These are phyloP conservation scores for Theocolax elegans DNA, from an alignment of 1,140 invertebrate species.

Conservation along the genomic window DNA sequence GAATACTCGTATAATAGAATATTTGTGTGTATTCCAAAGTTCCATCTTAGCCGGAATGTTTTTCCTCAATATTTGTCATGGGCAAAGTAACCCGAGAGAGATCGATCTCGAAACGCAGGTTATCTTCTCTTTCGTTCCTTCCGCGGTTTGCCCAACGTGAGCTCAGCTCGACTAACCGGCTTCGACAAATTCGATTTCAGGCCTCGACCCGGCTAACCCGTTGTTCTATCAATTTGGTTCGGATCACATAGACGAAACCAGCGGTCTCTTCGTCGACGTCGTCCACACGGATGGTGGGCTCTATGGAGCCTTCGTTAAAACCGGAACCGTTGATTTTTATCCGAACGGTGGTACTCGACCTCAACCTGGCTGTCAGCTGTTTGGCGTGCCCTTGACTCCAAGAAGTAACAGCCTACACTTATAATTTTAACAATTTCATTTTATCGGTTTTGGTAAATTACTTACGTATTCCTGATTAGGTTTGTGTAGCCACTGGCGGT, in stretches of 20 bases:
- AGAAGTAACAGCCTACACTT: slow-evolving; percentile 33
- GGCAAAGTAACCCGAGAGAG: too few relatives aligned
- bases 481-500: slow-evolving; percentile 74
- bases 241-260: slow-evolving; percentile 56
- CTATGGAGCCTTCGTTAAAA: slow-evolving; percentile 56
- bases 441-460: too few relatives aligned
- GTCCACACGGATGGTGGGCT: slow-evolving; percentile 72
- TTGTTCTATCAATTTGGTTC: slow-evolving; percentile 51
- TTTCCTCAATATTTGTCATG: too few relatives aligned
- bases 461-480: slow-evolving; percentile 56
- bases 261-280: slow-evolving; percentile 70
- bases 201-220: slow-evolving; percentile 67
- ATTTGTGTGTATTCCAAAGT: too few relatives aligned
- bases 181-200: slow-evolving; percentile 50
- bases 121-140: too few relatives aligned
- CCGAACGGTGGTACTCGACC: slow-evolving; percentile 71
- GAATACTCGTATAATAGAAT: too few relatives aligned
- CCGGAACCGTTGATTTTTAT: slow-evolving; percentile 76
- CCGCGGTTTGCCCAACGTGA: too few relatives aligned
- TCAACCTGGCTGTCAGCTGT: slow-evolving; percentile 75
- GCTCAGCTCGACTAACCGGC: too few relatives aligned
- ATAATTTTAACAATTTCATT: too few relatives aligned
- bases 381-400: neutral
- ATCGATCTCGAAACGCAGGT: too few relatives aligned
- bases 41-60: too few relatives aligned